A percentile compares a stretch with the other conserved stretches of the same genome.
These are phyloP conservation scores for Larimichthys polyactis DNA, from an alignment of 2,113 vertebrate species.

Conservation along the genomic window DNA sequence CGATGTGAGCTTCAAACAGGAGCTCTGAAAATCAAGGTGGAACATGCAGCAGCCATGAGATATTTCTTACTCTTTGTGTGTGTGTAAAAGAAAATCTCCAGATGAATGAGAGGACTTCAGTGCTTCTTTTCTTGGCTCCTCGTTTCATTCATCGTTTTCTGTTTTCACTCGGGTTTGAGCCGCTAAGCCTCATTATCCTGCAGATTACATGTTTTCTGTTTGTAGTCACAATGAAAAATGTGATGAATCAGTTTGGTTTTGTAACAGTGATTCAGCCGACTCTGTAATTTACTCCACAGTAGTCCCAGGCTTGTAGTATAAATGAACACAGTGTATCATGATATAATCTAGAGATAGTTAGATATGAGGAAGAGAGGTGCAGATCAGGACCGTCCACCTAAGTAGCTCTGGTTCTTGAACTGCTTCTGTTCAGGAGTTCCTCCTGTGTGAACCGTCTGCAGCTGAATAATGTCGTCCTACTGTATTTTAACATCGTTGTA, in stretches of 20 bases:
- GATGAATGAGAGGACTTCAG: background rate
- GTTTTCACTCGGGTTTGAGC: background rate
- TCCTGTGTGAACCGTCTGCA: too few relatives aligned
- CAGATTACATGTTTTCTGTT: background rate
- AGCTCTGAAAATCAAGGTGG: slow-evolving; percentile 18
- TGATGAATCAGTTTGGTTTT: background rate
- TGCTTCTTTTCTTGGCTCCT: background rate
- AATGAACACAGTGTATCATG: background rate
- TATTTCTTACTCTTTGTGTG: background rate
- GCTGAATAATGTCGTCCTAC: too few relatives aligned
- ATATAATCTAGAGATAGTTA: background rate
- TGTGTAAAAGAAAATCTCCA: background rate
- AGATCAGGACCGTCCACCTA: too few relatives aligned
- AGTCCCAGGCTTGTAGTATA: background rate
- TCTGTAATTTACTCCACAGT: background rate
- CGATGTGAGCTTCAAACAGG: slow-evolving; percentile 20
- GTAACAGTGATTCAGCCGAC: background rate
- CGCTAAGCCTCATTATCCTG: slow-evolving; percentile 3
- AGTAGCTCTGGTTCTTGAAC: too few relatives aligned
- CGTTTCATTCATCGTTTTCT: background rate
- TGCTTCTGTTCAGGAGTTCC: too few relatives aligned
- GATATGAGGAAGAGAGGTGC: too few relatives aligned
- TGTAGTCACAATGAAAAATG: background rate
- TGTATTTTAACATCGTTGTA: too few relatives aligned
- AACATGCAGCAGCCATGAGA: slow-evolving; percentile 1